Percentiles rank a stretch among this genome's conserved stretches.
Conservation (phyloP, 1,140 invertebrate genomes). For the Dysdera silvatica region DNA sequence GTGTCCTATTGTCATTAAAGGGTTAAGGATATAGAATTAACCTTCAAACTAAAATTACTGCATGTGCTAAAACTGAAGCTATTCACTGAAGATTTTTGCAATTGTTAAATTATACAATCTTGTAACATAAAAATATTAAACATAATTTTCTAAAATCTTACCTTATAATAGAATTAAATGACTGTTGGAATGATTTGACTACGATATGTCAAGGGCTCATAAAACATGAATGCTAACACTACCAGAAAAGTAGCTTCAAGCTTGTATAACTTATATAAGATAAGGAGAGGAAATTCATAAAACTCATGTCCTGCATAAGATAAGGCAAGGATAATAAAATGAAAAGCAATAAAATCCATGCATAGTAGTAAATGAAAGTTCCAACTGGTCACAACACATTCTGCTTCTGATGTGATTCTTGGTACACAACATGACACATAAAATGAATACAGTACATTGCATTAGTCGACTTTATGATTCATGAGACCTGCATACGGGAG, state of each 20-base stretch:
- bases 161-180: background rate
- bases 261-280: background rate
- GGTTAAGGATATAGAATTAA: background rate
- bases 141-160: background rate
- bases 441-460: background rate
- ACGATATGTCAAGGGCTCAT: slow-evolving; percentile 19
- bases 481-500: slow-evolving; percentile 4
- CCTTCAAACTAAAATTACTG: background rate
- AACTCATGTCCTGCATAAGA: background rate
- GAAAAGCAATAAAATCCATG: background rate
- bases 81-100: too few relatives aligned
- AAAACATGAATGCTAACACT: too few relatives aligned
- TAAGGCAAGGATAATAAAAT: background rate
- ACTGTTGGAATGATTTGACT: slow-evolving; percentile 19
- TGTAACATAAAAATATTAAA: background rate
- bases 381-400: background rate
- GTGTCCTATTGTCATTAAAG: background rate
- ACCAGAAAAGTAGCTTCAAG: slow-evolving; percentile 9
- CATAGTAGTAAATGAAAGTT: slow-evolving; percentile 14
- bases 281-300: slow-evolving; percentile 4
- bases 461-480: background rate
- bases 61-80: too few relatives aligned
- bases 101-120: too few relatives aligned
- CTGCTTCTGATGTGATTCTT: slow-evolving; percentile 6
- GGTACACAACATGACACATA: background rate